Evolutionary conservation across 2,797 vertebrate genomes (phyloP), one percentile per base, ranked within the genome.

Genomic region (Lepilemur septentrionalis): DNA sequence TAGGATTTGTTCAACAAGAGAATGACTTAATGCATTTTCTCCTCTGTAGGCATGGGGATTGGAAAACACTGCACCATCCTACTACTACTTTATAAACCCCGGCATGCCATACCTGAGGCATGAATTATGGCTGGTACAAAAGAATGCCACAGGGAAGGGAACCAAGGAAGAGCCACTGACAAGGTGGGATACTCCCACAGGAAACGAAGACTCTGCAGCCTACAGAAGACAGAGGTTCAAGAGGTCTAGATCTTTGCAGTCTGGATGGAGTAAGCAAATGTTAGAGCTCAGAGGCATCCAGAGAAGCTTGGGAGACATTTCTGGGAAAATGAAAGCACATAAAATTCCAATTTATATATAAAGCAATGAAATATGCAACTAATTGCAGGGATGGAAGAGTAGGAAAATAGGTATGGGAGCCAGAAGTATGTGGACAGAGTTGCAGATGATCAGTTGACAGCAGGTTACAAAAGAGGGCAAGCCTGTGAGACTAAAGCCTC

Each of bases 171-270:
- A 43, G 69, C 6, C 50, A 43, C 13, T 8, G 1, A 13, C 9
- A 1, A 1, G 41, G 30, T 0, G 0, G 89, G 69, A 75, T 46
- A 13, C 7, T 32, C 4, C 7, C 22, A 61, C 17, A 1, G 46
- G 4, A 28, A 55, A n/a, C 1, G 2, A 32, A 57, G 12, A 4
- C 11, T 10, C 22, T 14, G 1, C 20, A 15, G 70, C 14, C 78
- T 25, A 41, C n/a, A 30, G 32, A 35, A 38, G 84, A 70, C 10
- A 25, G 18, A 46, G 69, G 67, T 22, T 10, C 57, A 52, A 32
- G 1, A 5, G 12, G 25, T 14, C 43, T 7, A 28, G 46, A 4
- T 2, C 80, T 55, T 50, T 12, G 18, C 14, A 9, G 18, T 23
- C 2, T 35, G n/a, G 18, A 43, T 1, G n/a, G 22, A 46, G n/a